Conservation (phyloP, 2,113 vertebrate species). For the Tinamus guttatus region DNA sequence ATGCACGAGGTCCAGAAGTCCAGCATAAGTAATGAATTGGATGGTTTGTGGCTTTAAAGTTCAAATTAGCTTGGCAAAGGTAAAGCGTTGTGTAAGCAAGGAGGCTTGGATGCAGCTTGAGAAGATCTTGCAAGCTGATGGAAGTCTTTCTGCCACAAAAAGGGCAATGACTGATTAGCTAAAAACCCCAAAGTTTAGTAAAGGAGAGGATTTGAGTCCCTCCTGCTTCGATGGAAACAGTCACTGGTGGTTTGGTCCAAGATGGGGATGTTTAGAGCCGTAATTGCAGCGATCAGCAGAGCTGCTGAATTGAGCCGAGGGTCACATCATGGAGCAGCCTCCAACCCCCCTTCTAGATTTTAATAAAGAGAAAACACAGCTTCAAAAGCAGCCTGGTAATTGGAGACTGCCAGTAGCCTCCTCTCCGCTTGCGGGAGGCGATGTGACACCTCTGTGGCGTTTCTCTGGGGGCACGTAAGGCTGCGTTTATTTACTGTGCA, state of each 20-base stretch:
- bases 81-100: accelerated
- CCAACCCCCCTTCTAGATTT: neutral
- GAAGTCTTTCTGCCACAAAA: neutral
- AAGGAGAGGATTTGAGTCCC: neutral
- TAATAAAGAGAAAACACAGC: neutral
- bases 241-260: neutral
- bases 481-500: conserved; percentile 56
- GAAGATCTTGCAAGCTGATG: neutral
- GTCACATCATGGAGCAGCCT: neutral
- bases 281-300: conserved; percentile 42
- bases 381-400: neutral
- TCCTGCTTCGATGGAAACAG: neutral
- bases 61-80: neutral
- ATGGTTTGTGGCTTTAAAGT: neutral
- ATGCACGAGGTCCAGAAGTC: neutral
- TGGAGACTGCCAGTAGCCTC: neutral
- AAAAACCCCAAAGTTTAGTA: neutral
- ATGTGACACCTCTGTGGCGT: neutral
- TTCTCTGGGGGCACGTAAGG: conserved; percentile 40
- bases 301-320: conserved; percentile 17
- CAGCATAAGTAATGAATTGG: neutral
- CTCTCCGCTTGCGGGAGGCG: neutral
- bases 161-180: neutral
- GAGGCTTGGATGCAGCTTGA: neutral
- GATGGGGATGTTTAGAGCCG: neutral